Conservation (phyloP, 2,797 vertebrate species). For the Denticeps clupeoides region DNA sequence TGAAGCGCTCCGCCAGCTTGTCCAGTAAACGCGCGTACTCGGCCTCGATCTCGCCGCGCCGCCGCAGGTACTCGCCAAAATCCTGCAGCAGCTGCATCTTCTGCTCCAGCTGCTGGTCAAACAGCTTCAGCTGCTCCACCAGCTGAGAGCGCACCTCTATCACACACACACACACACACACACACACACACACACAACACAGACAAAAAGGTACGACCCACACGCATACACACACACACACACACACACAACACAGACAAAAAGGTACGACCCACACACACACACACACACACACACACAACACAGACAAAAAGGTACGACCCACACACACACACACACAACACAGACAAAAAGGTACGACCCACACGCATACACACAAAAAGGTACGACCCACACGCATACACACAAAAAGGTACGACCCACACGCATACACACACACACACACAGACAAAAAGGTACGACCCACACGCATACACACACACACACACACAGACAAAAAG, state of each 20-base stretch:
- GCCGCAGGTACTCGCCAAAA: constrained; percentile 55
- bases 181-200: neutral
- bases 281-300: neutral
- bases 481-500: neutral
- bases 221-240: neutral
- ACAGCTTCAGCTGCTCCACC: constrained; percentile 57
- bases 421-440: no score
- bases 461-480: no score
- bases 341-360: no score
- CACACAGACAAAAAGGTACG: neutral
- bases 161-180: neutral
- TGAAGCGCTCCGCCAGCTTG: constrained; percentile 55
- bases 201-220: neutral
- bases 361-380: no score
- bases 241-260: neutral
- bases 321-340: neutral
- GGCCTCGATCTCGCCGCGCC: constrained; percentile 60
- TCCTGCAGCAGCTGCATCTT: constrained; percentile 64
- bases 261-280: neutral
- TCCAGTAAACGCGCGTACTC: constrained; percentile 63
- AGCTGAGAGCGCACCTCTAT: constrained; percentile 63
- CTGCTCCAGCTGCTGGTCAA: constrained; percentile 61
- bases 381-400: neutral
- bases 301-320: neutral
- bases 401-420: neutral